phyloP scores from a whole-genome alignment of 1,140 invertebrate genomes.

The Colletes latitarsis region DNA sequence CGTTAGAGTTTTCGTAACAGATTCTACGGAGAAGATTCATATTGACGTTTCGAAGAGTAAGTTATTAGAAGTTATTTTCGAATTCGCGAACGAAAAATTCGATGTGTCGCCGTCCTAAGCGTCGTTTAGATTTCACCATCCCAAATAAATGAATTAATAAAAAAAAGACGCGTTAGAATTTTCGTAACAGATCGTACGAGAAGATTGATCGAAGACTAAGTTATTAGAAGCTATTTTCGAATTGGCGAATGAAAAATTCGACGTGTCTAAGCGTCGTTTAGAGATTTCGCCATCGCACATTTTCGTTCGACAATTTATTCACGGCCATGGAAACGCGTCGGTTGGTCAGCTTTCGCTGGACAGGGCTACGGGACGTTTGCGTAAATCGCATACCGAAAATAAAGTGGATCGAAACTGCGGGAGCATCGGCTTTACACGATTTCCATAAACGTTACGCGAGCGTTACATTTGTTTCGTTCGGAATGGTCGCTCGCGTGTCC shows the following conservation, averaged over 20 bases:
- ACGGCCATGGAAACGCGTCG: not conserved
- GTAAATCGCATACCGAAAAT: constrained; percentile 2
- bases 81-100: too few species aligned
- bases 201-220: too few species aligned
- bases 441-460: constrained; percentile 8
- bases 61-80: too few species aligned
- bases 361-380: not conserved
- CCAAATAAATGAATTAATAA: too few species aligned
- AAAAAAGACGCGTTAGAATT: too few species aligned
- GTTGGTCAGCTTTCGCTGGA: not conserved
- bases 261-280: not conserved
- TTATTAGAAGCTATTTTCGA: not conserved
- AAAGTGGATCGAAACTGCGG: not conserved
- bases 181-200: too few species aligned
- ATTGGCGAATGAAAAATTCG: not conserved
- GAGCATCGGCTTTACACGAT: not conserved
- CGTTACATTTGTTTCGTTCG: not conserved
- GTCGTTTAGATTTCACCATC: too few species aligned
- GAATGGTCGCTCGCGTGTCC: not conserved
- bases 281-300: not conserved
- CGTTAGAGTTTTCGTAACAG: too few species aligned
- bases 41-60: too few species aligned
- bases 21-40: too few species aligned
- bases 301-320: not conserved
- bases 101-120: too few species aligned